Evolutionary conservation across 2,888 invertebrate genomes (phyloP).

Genomic region (Serripes groenlandicus): DNA sequence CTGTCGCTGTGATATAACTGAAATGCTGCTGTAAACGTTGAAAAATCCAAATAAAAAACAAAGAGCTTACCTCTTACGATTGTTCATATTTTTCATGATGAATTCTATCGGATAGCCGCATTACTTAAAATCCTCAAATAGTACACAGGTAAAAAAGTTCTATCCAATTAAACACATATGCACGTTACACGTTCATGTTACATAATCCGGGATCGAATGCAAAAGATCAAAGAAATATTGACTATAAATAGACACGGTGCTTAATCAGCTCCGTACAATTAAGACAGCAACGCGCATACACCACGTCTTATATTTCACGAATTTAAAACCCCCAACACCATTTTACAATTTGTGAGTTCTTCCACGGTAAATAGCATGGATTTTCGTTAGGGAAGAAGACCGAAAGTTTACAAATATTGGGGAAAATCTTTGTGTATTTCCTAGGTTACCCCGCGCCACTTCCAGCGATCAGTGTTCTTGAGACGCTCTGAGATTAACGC

Average conservation of each 20-base stretch:
- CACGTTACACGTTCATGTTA: neutral
- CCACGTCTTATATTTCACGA: no score
- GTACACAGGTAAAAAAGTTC: conserved; percentile 5
- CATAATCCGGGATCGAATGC: neutral
- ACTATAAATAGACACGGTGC: no score
- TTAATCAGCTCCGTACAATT: neutral
- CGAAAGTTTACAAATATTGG: conserved; percentile 5
- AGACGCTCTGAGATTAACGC: neutral
- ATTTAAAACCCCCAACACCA: no score
- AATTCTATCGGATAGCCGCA: neutral
- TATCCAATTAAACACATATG: conserved; percentile 18
- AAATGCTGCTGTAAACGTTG: no score
- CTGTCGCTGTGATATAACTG: no score
- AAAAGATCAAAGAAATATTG: neutral
- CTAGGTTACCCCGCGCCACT: conserved; percentile 11
- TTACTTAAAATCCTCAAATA: neutral
- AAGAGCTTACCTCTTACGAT: conserved; percentile 25
- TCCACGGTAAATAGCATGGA: no score
- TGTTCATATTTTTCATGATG: conserved; percentile 18
- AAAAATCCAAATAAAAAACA: no score
- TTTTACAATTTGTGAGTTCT: no score
- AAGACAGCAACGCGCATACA: no score
- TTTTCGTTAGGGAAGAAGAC: conserved; percentile 7
- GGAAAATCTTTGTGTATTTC: conserved; percentile 13
- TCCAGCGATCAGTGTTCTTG: neutral